Conservation (phyloP, 1,140 invertebrate genomes). For the Lordiphosa stackelbergi region DNA sequence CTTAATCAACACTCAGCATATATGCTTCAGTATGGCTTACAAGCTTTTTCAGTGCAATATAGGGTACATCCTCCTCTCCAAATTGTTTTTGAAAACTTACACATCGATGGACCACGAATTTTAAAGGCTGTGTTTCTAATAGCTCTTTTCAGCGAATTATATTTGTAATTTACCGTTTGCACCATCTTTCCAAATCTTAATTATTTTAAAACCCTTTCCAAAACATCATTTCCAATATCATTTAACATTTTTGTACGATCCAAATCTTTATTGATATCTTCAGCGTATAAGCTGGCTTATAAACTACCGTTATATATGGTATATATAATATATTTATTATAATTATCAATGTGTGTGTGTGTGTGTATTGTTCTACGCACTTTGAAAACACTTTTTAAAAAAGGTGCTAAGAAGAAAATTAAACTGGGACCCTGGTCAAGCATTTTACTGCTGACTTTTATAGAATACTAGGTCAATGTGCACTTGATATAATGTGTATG, state of each 20-base stretch:
- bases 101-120: too few species aligned
- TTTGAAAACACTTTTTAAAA: slow-evolving; percentile 58
- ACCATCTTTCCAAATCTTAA: too few species aligned
- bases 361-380: slow-evolving; percentile 34
- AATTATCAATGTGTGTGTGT: slow-evolving; percentile 29
- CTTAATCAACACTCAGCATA: too few species aligned
- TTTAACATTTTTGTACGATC: slow-evolving; percentile 55
- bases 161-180: too few species aligned
- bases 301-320: slow-evolving; percentile 53
- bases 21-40: too few species aligned
- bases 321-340: slow-evolving; percentile 44
- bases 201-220: too few species aligned
- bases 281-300: slow-evolving; percentile 61
- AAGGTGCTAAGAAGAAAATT: slow-evolving; percentile 41
- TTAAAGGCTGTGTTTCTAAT: too few species aligned
- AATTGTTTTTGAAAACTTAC: too few species aligned
- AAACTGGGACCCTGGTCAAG: slow-evolving; percentile 43
- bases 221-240: not conserved
- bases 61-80: too few species aligned
- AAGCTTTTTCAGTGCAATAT: too few species aligned
- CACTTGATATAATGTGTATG: slow-evolving; percentile 14
- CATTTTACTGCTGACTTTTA: slow-evolving; percentile 20
- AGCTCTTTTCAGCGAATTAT: too few species aligned
- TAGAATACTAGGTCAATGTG: slow-evolving; percentile 31
- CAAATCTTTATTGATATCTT: slow-evolving; percentile 71